Evolutionary conservation across 2,797 vertebrate species (phyloP).

Genomic region (Anguilla anguilla): DNA sequence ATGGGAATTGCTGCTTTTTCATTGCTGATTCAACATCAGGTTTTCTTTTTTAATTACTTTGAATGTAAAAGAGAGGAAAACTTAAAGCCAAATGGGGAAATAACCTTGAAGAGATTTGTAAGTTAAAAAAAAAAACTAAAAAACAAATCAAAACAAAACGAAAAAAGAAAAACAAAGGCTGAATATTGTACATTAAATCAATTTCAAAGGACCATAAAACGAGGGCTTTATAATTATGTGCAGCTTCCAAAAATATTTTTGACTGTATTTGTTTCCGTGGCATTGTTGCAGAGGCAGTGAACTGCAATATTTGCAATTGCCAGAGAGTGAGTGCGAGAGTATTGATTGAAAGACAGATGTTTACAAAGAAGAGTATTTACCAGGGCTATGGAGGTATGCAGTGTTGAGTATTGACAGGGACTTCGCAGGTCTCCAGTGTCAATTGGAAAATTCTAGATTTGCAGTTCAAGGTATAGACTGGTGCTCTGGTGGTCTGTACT

Average conservation of each 20-base stretch:
- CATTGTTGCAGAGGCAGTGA: not conserved
- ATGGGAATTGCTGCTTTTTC: not conserved
- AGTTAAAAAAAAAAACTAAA: not conserved
- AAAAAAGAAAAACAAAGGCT: not conserved
- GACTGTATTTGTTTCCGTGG: not conserved
- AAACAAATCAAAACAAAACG: not conserved
- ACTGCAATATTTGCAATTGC: not conserved
- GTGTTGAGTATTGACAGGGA: not conserved
- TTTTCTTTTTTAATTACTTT: not conserved
- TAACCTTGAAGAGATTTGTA: not conserved
- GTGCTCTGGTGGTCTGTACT: not conserved
- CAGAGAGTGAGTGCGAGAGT: not conserved
- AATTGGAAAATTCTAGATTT: slow-evolving; percentile 9
- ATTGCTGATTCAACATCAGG: not conserved
- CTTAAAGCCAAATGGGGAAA: not conserved
- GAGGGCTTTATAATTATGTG: not conserved
- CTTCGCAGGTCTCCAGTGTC: not conserved
- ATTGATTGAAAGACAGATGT: slow-evolving; percentile 4
- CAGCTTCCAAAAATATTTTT: not conserved
- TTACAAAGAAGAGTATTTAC: not conserved
- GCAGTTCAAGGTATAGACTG: not conserved
- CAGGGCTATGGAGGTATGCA: not conserved
- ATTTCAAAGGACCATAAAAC: not conserved
- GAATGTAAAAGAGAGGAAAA: not conserved
- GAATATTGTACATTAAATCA: not conserved